Evolutionary conservation across 2,113 vertebrate genomes (phyloP), one percentile per base, ranked within the genome.

Genomic region (Mola mola): DNA sequence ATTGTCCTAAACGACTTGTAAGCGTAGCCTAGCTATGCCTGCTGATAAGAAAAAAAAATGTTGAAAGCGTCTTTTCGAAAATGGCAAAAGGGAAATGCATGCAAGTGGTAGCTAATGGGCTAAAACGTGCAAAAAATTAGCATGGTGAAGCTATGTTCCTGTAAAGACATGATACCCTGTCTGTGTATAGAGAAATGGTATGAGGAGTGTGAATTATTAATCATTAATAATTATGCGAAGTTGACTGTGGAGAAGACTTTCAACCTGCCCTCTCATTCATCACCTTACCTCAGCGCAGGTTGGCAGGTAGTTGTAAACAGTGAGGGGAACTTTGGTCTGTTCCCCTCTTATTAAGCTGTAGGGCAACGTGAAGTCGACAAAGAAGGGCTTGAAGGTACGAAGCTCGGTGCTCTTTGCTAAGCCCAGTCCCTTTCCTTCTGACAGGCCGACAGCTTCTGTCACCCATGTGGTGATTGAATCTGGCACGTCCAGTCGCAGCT

Each of bases 401-500:
- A 98, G 92, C 57, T 93, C 88, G 0, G 80, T 49, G n/a, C 81
- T 90, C 8, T 52, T 43, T 0, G 95, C 94, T 9, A 97, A 75
- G 43, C 95, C 94, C 65, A 98, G 78, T 0, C 95, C 96, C 53
- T 81, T 76, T 2, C 86, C 88, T 28, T 91, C 77, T 0, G 95
- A 96, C 19, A 96, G 76, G 8, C 88, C 88, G 26, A 96, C 84
- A 0, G 92, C 95, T 51, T 96, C 94, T 0, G 91, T 92, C 72
- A 96, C 90, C 96, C 96, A 98, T 0, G 94, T 95, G 12, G 95
- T 97, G 87, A 98, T 95, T n/a, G 96, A 96, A 77, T 97, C 94
- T 0, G 95, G 95, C 31, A 94, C 93, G 4, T 94, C 93, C 85
- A 96, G 26, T 0, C 10, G 90, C 66, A 98, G 87, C 48, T 92